Conservation (phyloP, 2,113 vertebrate species). For the Vidua macroura region DNA sequence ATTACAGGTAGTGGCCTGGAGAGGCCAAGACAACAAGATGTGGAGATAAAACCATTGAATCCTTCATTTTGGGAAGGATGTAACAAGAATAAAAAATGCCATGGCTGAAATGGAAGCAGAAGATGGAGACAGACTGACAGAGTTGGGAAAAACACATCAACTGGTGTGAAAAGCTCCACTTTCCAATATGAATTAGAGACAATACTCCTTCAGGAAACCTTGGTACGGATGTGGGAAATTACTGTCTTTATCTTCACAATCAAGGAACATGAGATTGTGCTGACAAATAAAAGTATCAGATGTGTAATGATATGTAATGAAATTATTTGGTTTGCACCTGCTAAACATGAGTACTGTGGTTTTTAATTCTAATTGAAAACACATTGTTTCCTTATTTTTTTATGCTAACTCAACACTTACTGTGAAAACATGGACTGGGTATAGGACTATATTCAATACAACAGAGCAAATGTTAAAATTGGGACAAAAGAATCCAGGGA, state of each 20-base stretch:
- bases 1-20: neutral
- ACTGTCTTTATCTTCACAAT: neutral
- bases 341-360: neutral
- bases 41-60: neutral
- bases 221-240: neutral
- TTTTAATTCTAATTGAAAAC: constrained; percentile 5
- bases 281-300: neutral
- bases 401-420: constrained; percentile 19
- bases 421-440: neutral
- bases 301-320: neutral
- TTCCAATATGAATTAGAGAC: neutral
- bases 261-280: neutral
- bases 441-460: neutral
- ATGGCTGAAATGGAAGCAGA: neutral
- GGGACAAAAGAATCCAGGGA: constrained; percentile 7
- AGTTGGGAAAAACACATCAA: neutral
- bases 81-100: neutral
- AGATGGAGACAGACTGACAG: neutral
- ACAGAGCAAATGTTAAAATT: constrained; percentile 16
- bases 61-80: neutral
- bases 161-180: neutral
- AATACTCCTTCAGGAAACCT: neutral
- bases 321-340: neutral
- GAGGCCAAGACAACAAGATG: neutral
- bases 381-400: neutral